Percentiles rank a stretch among this genome's conserved stretches.
phyloP scores from a whole-genome alignment of 2,113 vertebrate genomes.

The Serilophus lunatus region DNA sequence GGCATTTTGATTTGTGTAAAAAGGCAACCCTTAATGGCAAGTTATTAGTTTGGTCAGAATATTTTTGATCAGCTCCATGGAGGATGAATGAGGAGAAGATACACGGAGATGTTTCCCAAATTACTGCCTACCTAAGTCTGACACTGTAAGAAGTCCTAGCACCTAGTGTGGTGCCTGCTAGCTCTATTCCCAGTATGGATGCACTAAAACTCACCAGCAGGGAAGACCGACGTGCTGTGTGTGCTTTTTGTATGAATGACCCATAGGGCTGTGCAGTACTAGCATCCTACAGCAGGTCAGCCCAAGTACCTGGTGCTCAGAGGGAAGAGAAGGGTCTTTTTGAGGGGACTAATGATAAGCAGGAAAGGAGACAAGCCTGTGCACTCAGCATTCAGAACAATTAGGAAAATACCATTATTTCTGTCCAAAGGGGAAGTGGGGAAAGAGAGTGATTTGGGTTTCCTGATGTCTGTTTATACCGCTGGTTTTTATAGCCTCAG shows the following conservation, averaged over 20 bases:
- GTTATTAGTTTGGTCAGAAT: not conserved
- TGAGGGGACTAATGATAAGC: not conserved
- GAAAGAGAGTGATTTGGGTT: not conserved
- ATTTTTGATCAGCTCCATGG: not conserved
- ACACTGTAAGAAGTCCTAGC: not conserved
- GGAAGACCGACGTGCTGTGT: not conserved
- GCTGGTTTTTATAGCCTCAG: not conserved
- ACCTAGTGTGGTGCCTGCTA: fast-evolving
- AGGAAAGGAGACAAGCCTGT: not conserved
- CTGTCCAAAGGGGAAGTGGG: not conserved
- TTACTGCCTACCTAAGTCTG: not conserved
- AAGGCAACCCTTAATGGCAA: not conserved
- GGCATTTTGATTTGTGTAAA: not conserved
- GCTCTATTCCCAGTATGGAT: not conserved
- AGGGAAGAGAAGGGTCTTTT: not conserved
- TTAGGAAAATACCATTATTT: not conserved
- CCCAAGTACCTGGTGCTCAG: not conserved
- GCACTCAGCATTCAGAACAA: not conserved
- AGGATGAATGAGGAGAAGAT: not conserved
- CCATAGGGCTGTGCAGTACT: not conserved
- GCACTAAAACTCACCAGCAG: not conserved
- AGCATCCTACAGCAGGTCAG: not conserved
- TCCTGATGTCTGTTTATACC: not conserved
- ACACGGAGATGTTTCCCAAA: not conserved
- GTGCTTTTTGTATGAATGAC: not conserved